Conservation (phyloP, 2,113 vertebrate species). For the Gavia stellata region DNA sequence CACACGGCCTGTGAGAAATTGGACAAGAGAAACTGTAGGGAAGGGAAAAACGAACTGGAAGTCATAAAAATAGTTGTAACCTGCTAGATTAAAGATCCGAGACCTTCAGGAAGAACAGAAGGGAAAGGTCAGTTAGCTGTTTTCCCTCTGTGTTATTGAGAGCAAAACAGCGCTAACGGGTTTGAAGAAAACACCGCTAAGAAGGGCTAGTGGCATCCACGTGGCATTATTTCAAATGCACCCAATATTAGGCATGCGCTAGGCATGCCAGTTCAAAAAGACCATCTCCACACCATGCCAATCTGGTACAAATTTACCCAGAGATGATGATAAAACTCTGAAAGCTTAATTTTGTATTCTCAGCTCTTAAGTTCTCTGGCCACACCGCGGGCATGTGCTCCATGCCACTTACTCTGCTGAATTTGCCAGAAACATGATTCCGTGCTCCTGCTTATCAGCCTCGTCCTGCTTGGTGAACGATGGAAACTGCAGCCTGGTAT, state of each 20-base stretch:
- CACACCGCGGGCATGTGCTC: rapidly evolving
- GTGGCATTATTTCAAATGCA: background rate
- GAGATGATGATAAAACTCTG: background rate
- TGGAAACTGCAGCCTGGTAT: background rate
- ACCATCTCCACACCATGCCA: background rate
- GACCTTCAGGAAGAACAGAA: background rate
- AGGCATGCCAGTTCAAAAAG: background rate
- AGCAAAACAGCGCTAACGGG: background rate
- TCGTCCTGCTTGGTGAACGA: rapidly evolving
- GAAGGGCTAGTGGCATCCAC: background rate
- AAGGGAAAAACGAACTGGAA: background rate
- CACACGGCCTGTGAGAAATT: background rate
- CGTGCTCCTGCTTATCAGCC: background rate
- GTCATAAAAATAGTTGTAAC: background rate
- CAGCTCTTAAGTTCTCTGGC: background rate
- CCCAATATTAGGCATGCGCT: rapidly evolving
- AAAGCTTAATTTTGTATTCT: background rate
- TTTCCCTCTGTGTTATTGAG: background rate
- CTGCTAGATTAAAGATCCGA: background rate
- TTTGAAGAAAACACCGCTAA: background rate
- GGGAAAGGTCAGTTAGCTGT: background rate
- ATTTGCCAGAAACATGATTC: background rate
- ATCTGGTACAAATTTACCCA: background rate
- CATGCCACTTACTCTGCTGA: rapidly evolving
- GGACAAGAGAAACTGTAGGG: background rate